Evolutionary conservation across 2,113 vertebrate genomes (phyloP).

Genomic region (Petaurus breviceps): DNA sequence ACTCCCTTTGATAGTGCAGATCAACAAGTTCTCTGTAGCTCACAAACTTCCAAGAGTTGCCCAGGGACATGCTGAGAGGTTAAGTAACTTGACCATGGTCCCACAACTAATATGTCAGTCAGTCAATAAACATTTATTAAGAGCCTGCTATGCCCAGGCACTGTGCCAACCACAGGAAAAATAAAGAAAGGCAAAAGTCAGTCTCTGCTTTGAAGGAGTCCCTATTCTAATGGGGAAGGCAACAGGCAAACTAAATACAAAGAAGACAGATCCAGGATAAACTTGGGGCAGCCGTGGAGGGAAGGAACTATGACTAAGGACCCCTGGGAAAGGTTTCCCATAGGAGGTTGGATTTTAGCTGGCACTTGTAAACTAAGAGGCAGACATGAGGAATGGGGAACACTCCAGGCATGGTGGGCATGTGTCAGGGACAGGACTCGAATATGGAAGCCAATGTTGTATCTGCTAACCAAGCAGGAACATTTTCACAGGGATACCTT

Average conservation of each 20-base stretch:
- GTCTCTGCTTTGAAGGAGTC: neutral
- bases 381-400: neutral
- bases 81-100: neutral
- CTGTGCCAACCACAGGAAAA: neutral
- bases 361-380: neutral
- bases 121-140: neutral
- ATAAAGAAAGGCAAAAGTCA: neutral
- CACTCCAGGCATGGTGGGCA: neutral
- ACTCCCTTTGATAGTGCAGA: neutral
- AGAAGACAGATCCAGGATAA: neutral
- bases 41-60: neutral
- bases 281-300: neutral
- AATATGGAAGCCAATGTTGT: neutral
- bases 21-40: neutral
- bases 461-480: neutral
- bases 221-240: neutral
- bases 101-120: neutral
- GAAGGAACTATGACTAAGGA: neutral
- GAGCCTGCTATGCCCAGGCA: neutral
- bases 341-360: neutral
- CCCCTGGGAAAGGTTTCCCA: neutral
- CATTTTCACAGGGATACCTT: neutral
- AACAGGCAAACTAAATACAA: neutral
- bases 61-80: neutral
- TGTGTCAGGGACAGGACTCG: neutral